Conservation (phyloP, 1,140 invertebrate genomes). For the Fopius arisanus region DNA sequence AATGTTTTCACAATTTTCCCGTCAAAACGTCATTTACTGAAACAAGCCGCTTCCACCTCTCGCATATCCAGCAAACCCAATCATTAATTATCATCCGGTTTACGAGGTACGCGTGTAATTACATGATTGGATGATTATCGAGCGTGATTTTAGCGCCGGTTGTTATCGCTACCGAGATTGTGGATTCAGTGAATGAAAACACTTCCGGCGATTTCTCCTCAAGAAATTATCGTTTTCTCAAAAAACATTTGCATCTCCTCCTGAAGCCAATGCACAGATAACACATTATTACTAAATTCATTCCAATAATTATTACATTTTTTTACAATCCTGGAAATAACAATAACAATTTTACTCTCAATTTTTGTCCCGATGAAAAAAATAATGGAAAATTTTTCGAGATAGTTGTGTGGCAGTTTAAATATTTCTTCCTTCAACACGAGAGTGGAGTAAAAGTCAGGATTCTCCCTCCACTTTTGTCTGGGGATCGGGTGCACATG, state of each 20-base stretch:
- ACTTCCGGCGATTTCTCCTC: conserved; percentile 32
- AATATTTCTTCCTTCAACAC: conserved; percentile 33
- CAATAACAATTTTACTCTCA: too few species aligned
- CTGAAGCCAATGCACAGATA: not conserved
- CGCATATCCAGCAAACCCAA: conserved; percentile 22
- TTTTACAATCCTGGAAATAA: too few species aligned
- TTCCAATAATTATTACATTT: too few species aligned
- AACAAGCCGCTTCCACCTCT: not conserved
- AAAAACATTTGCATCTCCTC: not conserved
- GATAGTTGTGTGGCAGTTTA: not conserved
- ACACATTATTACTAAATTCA: too few species aligned
- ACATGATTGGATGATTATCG: conserved; percentile 49
- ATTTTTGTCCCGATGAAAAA: too few species aligned
- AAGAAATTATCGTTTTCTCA: not conserved
- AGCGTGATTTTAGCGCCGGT: conserved; percentile 30
- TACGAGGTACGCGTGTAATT: conserved; percentile 40
- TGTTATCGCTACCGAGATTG: not conserved
- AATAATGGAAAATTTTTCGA: not conserved
- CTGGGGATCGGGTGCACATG: conserved; percentile 13
- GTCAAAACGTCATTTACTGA: not conserved
- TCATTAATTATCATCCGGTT: conserved; percentile 46
- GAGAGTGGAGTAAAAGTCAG: conserved; percentile 40
- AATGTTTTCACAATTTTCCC: not conserved
- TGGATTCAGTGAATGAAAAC: conserved; percentile 1
- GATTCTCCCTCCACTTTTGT: conserved; percentile 21